Evolutionary conservation across 2,888 invertebrate species (phyloP).

Genomic region (Lasioglossum figueresi): DNA sequence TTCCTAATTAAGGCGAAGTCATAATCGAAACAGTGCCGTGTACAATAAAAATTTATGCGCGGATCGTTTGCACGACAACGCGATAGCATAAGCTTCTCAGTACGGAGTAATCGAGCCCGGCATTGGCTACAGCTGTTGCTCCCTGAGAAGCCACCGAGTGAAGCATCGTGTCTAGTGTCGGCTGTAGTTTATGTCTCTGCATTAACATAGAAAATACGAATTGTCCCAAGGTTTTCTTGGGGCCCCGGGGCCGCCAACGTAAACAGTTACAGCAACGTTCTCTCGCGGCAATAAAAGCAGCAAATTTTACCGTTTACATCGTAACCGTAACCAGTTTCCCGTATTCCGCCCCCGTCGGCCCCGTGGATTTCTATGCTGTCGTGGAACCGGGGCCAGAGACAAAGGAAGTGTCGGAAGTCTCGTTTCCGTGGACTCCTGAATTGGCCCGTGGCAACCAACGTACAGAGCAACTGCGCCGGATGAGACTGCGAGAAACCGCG

Average conservation of each 20-base stretch:
- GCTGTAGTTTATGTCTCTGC: conserved; percentile 75
- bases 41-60: background rate
- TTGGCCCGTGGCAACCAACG: conserved; percentile 24
- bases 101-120: conserved; percentile 56
- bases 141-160: conserved; percentile 40
- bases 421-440: conserved; percentile 35
- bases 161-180: conserved; percentile 66
- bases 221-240: conserved; percentile 48
- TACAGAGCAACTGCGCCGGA: conserved; percentile 19
- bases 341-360: conserved; percentile 5
- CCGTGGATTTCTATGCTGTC: conserved; percentile 24
- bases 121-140: conserved; percentile 78
- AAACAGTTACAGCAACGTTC: conserved; percentile 69
- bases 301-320: conserved; percentile 63
- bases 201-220: conserved; percentile 81
- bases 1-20: background rate
- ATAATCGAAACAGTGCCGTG: background rate
- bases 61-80: conserved; percentile 5
- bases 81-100: conserved; percentile 39
- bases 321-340: conserved; percentile 40
- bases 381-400: conserved; percentile 11
- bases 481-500: conserved; percentile 10
- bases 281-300: conserved; percentile 65
- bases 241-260: conserved; percentile 34
- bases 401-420: conserved; percentile 45